A percentile compares a stretch with the other conserved stretches of the same genome.
Evolutionary conservation across 2,888 invertebrate genomes (phyloP).

Genomic region (Nomada fabriciana): DNA sequence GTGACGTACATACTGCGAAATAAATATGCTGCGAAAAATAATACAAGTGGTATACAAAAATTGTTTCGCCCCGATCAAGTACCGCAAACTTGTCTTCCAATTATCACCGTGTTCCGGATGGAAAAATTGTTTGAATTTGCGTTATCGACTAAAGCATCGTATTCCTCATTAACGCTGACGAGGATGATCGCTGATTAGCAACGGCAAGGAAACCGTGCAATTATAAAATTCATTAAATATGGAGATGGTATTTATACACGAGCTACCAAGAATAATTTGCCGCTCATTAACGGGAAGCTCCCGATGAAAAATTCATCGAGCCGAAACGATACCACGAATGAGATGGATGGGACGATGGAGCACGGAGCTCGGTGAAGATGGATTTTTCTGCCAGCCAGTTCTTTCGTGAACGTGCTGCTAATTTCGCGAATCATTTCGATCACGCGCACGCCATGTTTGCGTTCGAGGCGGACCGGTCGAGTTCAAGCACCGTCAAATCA

Average conservation of each 20-base stretch:
- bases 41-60: background rate
- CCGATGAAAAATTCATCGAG: slow-evolving; percentile 60
- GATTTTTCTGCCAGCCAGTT: background rate
- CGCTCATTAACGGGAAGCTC: slow-evolving; percentile 43
- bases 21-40: too few relatives aligned
- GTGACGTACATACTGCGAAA: too few relatives aligned
- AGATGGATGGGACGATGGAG: background rate
- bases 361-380: background rate
- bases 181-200: slow-evolving; percentile 5
- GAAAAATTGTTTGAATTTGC: slow-evolving; percentile 33
- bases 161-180: slow-evolving; percentile 35
- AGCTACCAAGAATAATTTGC: slow-evolving; percentile 56
- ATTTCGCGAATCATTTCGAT: slow-evolving; percentile 3
- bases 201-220: slow-evolving; percentile 35
- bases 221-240: slow-evolving; percentile 64
- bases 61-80: background rate
- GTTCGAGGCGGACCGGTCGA: background rate
- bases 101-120: slow-evolving; percentile 1
- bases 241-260: slow-evolving; percentile 41
- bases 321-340: background rate
- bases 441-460: slow-evolving; percentile 8
- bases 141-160: slow-evolving; percentile 21
- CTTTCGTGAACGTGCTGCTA: background rate
- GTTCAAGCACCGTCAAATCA: slow-evolving; percentile 40
- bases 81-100: slow-evolving; percentile 2